A percentile compares a stretch with the other conserved stretches of the same genome.
Evolutionary conservation across 2,888 invertebrate species (phyloP).

Genomic region (Micropterix aruncella): DNA sequence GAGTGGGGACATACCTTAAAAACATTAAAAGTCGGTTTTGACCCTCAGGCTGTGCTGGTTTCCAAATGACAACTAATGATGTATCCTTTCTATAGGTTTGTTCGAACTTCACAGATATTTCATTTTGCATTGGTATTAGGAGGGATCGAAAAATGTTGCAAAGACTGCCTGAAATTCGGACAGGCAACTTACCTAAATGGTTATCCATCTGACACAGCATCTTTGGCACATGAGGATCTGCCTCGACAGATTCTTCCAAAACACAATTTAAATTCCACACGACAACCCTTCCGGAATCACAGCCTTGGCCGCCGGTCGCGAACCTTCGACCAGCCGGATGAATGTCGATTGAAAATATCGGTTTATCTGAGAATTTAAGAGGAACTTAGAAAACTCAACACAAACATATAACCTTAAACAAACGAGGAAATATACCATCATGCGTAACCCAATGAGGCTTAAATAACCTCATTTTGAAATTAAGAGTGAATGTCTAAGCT

Average conservation of each 20-base stretch:
- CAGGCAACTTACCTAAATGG: constrained; percentile 57
- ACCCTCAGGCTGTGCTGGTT: too few species aligned
- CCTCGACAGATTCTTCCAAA: constrained; percentile 60
- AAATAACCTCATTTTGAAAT: constrained; percentile 58
- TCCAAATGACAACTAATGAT: too few species aligned
- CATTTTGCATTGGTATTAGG: too few species aligned
- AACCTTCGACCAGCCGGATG: constrained; percentile 92
- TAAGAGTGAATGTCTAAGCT: neutral
- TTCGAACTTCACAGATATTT: too few species aligned
- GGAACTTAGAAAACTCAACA: constrained; percentile 5
- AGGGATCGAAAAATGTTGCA: too few species aligned
- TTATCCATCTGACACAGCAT: constrained; percentile 95
- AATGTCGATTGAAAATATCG: constrained; percentile 94
- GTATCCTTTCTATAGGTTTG: too few species aligned
- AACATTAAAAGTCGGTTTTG: too few species aligned
- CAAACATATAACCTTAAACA: constrained; percentile 3
- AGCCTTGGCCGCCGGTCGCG: constrained; percentile 88
- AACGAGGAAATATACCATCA: constrained; percentile 51
- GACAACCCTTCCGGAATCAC: constrained; percentile 81
- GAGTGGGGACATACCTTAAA: too few species aligned
- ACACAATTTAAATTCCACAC: constrained; percentile 94
- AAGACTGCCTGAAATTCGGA: too few species aligned
- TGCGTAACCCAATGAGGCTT: constrained; percentile 90
- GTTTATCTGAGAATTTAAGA: constrained; percentile 51
- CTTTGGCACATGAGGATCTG: constrained; percentile 74